Evolutionary conservation across 2,113 vertebrate species (phyloP), one percentile per base, ranked within the genome.

Genomic region (Prionailurus bengalensis): DNA sequence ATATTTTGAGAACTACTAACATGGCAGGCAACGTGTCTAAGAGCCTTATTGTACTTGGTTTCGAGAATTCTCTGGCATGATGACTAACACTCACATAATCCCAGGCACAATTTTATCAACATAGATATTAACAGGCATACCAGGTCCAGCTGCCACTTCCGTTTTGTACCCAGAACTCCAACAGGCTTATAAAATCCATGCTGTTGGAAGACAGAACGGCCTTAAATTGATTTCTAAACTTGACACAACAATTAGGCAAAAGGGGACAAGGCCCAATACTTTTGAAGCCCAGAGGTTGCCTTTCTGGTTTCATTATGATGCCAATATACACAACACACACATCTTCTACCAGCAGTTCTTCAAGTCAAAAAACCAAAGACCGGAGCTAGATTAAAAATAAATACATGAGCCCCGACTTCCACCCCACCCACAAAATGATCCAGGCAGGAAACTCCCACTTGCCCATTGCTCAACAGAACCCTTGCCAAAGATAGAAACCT

Each of bases 351-450:
- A 86, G 36, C 9, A 74, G 27, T 25, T 94, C 87, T 92, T 58
- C 58, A 85, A 68, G 45, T 90, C 82, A 89, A 29, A 65, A 48
- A 45, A 51, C 74, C 85, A 53, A 82, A 79, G 42, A 78, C 39
- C 39, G 91, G 42, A 87, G 19, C n/a, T 70, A 93, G 15, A 92
- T 71, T 78, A 61, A 92, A 84, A 93, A 63, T 82, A 89, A 96
- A 65, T 91, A 92, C 89, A 71, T 97, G 45, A 55, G n/a, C 31
- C 87, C 45, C 33, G 68, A 94, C 58, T 95, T 58, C 91, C 33
- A 90, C 92, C 10, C 73, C 97, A 96, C 97, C 98, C 86, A 89
- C 93, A 95, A 80, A 89, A 94, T 95, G 65, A 95, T 70, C 51
- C 84, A 76, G 74, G 39, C 61, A 63, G 94, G 95, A 95, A 95